Base-by-base conservation (phyloP, 1,140 invertebrate species). In the Drosophila pallidifrons region DNA sequence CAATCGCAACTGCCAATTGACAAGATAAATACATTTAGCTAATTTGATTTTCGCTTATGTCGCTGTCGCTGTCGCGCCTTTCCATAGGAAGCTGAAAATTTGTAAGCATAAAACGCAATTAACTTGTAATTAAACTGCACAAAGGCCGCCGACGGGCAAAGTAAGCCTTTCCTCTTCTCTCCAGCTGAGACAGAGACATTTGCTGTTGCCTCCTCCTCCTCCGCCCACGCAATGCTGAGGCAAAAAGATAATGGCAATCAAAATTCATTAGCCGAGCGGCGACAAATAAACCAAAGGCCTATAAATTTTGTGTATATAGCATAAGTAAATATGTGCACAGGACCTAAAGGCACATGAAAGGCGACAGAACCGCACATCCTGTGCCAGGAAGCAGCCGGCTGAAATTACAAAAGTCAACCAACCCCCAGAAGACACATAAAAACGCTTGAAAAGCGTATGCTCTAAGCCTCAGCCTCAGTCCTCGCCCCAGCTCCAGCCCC, bases 1-100 rank as follows among this genome's bases (percentile, higher is more conserved):
- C 49, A 65, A 45, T 85, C 69, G 82, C 81, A 66, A 70, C 69
- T 90, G 86, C 79, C 77, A 91, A 91, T 91, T 91, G 87, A 91
- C 82, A 91, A 91, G 81, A 91, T 91, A 91, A 91, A 91, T 91
- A 91, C 85, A 89, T 89, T 89, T 85, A 89, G 78, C 85, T 89
- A 89, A 89, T 89, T 89, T 89, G 85, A 89, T 79, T 72, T 81
- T 79, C 63, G 71, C 52, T 59, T 69, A 69, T 64, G 59, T 58
- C 66, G 68, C 13, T 63, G 71, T 47, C 55, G 72, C 65, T 64
- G 59, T 58, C 66, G 68, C 30, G 63, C 70, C 66, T 43, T 43
- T 49, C 46, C 69, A 61, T 78, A 75, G 81, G 77, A 89, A 85
- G 81, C 71, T 81, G 55, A 46, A 79, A 85, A 89, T 89, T 89